phyloP scores from a whole-genome alignment of 2,797 vertebrate species.

The Sebastes aleutianus region DNA sequence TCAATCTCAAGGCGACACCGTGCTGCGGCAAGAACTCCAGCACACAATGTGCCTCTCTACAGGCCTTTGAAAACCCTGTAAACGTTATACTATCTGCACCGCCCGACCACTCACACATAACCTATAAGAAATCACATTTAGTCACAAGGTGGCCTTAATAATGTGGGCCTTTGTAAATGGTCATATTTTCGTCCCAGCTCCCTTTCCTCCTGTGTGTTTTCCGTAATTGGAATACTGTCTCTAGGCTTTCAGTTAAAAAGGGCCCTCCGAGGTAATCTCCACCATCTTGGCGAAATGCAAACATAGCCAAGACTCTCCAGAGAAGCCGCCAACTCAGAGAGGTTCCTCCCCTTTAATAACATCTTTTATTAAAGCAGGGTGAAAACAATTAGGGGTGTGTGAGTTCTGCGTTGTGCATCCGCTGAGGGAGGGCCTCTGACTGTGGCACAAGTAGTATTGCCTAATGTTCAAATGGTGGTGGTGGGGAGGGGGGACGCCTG shows the following conservation, averaged over 20 bases:
- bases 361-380: slow-evolving; percentile 76
- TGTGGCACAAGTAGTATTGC: slow-evolving; percentile 63
- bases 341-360: slow-evolving; percentile 71
- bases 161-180: slow-evolving; percentile 52
- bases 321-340: slow-evolving; percentile 52
- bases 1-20: slow-evolving; percentile 33
- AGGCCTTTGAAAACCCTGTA: slow-evolving; percentile 21
- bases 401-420: slow-evolving; percentile 45
- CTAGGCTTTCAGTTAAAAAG: slow-evolving; percentile 52
- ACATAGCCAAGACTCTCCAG: slow-evolving; percentile 55
- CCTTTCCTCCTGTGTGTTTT: slow-evolving; percentile 52
- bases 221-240: slow-evolving; percentile 70
- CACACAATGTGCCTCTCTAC: slow-evolving; percentile 41
- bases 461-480: slow-evolving; percentile 56
- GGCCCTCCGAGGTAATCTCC: slow-evolving; percentile 66
- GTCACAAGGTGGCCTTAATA: slow-evolving; percentile 59
- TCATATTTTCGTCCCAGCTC: slow-evolving; percentile 32
- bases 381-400: slow-evolving; percentile 75
- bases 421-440: slow-evolving; percentile 52
- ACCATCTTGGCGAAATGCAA: slow-evolving; percentile 72
- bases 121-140: slow-evolving; percentile 43
- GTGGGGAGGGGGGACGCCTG: slow-evolving; percentile 16
- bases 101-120: slow-evolving; percentile 35
- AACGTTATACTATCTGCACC: slow-evolving; percentile 49
- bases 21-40: slow-evolving; percentile 39